Percentiles rank a stretch among this genome's conserved stretches.
phyloP scores from a whole-genome alignment of 23 tunicate species.

The Trididemnum clinides region DNA sequence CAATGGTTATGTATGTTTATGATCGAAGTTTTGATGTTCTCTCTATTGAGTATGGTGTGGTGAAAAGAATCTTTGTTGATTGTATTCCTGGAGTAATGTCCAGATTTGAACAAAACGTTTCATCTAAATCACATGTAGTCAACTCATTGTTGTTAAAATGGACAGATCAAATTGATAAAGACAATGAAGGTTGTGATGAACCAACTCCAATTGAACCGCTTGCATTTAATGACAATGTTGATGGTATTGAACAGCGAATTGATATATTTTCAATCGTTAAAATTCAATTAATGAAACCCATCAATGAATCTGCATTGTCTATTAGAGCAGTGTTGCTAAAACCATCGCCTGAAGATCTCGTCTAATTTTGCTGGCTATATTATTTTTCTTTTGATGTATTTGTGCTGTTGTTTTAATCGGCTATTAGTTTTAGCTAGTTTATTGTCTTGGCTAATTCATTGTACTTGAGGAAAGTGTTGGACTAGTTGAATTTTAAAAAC shows the following conservation, averaged over 20 bases:
- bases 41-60: conserved; percentile 66
- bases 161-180: neutral
- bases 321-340: conserved; percentile 4
- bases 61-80: conserved; percentile 54
- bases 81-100: conserved; percentile 26
- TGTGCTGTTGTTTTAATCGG: too few relatives aligned
- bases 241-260: conserved; percentile 32
- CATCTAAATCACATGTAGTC: conserved; percentile 23
- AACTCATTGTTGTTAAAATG: conserved; percentile 34
- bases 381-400: too few relatives aligned
- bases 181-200: neutral
- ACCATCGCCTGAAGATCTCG: neutral
- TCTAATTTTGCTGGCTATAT: too few relatives aligned
- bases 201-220: neutral
- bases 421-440: too few relatives aligned
- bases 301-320: conserved; percentile 21
- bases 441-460: too few relatives aligned
- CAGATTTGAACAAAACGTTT: conserved; percentile 4
- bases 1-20: conserved; percentile 72
- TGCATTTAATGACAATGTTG: conserved; percentile 1
- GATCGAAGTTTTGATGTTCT: conserved; percentile 65
- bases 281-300: conserved; percentile 10
- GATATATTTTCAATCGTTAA: conserved; percentile 44
- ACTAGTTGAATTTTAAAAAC: too few relatives aligned
- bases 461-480: too few relatives aligned